phyloP scores from a whole-genome alignment of 2,888 invertebrate species.

The Meta bourneti region DNA sequence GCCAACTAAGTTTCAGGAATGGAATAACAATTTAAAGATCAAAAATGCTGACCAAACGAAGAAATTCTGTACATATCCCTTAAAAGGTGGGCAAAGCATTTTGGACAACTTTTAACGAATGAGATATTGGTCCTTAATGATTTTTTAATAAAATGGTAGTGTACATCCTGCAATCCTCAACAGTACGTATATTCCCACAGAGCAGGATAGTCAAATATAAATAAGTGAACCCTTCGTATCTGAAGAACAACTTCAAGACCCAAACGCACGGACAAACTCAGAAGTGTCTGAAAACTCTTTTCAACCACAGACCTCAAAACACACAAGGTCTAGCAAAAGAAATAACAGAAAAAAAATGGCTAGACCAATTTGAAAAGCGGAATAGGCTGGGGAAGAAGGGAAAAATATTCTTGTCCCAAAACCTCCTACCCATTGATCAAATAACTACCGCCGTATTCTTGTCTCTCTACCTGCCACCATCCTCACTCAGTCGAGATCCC shows the following conservation, averaged over 20 bases:
- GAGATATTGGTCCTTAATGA: too few relatives aligned
- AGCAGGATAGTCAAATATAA: too few relatives aligned
- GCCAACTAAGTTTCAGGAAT: too few relatives aligned
- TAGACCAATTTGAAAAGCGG: background rate
- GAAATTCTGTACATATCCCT: too few relatives aligned
- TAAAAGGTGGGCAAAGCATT: too few relatives aligned
- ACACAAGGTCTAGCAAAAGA: background rate
- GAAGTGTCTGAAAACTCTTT: background rate
- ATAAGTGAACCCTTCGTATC: too few relatives aligned
- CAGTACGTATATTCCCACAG: too few relatives aligned
- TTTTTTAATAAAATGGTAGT: too few relatives aligned
- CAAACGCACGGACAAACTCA: background rate
- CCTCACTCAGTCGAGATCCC: slow-evolving; percentile 5
- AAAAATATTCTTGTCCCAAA: background rate
- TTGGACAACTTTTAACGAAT: too few relatives aligned
- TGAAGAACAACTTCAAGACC: background rate
- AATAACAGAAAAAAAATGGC: background rate
- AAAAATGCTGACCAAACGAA: too few relatives aligned
- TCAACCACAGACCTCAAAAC: background rate
- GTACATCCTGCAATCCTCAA: too few relatives aligned
- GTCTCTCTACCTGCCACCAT: slow-evolving; percentile 31
- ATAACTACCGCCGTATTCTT: slow-evolving; percentile 39
- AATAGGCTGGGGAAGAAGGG: background rate
- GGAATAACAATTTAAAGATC: too few relatives aligned
- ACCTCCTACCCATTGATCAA: slow-evolving; percentile 68